These are phyloP conservation scores for Eospalax fontanierii DNA, from an alignment of 2,797 vertebrate genomes.

Conservation along the genomic window DNA sequence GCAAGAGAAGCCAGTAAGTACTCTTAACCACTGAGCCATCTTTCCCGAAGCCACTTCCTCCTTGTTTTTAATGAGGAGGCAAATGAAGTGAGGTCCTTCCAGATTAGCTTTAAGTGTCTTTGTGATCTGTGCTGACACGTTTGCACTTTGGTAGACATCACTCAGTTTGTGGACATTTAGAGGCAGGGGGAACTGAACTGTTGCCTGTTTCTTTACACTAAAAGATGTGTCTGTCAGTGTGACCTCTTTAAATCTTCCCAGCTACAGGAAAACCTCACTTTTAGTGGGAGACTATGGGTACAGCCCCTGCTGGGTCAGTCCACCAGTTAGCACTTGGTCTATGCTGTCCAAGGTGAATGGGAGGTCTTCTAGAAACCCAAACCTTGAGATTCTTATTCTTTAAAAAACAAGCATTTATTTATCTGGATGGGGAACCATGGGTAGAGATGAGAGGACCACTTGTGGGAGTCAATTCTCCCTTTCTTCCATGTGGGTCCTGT, in stretches of 20 bases:
- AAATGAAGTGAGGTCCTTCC: not conserved
- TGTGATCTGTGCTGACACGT: not conserved
- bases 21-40: too few species aligned
- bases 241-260: not conserved
- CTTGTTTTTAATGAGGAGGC: not conserved
- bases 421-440: not conserved
- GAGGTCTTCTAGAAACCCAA: not conserved
- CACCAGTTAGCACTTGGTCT: not conserved
- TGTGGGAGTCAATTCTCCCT: not conserved
- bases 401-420: too few species aligned
- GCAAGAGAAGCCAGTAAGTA: too few species aligned
- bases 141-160: not conserved
- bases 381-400: not conserved
- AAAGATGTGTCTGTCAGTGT: conserved; percentile 3
- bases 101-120: conserved; percentile 35
- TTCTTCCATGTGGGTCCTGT: not conserved
- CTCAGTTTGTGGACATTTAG: not conserved
- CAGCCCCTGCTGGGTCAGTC: conserved; percentile 73
- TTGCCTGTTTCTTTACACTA: not conserved
- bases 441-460: not conserved
- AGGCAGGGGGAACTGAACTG: not conserved
- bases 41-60: too few species aligned
- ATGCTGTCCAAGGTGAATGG: not conserved
- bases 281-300: conserved; percentile 44
- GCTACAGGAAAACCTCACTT: not conserved